Evolutionary conservation across 2,888 invertebrate species (phyloP), one percentile per base, ranked within the genome.

Genomic region (Rhaphigaster nebulosa): DNA sequence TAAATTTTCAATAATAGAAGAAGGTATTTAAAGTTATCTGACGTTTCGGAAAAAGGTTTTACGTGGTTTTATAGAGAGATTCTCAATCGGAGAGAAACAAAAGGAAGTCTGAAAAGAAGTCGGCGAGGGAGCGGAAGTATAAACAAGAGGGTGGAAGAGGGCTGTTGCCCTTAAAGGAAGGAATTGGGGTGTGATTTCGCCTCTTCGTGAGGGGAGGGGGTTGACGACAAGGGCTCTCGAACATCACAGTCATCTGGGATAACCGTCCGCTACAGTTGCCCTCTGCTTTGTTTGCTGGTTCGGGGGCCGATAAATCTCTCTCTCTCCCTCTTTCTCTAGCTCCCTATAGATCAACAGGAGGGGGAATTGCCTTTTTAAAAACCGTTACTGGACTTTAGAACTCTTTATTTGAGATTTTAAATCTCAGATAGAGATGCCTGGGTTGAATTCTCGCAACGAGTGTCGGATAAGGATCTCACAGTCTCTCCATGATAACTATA

Each of bases 271-370:
- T 45, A 34, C 26, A n/a, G 84, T 45, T 26, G n/a, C 45, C 52
- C 65, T 56, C 41, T 84, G n/a, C 90, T 84, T 38, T 76, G 70
- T 76, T 76, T 76, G 70, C 70, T 76, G 34, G 20, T 76, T 76
- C 70, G 70, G 38, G 38, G 6, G 70, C 13, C 34, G 8, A 34
- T 34, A 34, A 20, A 4, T 76, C 70, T 91, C 90, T 91, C 91
- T 38, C 87, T 45, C 90, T 88, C 91, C 91, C 91, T 91, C 90
- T 91, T 90, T 91, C n/a, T 89, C 90, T 26, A 15, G n/a, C 52
- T 10, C 87, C 54, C 87, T 29, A 29, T 52, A 52, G 29, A 76
- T 38, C 70, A 76, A 76, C 70, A 76, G 70, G 38, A 76, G 65
- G 29, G 65, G n/a, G 65, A 4, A 65, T 65, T 34, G 54, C 54